phyloP scores from a whole-genome alignment of 1,140 invertebrate genomes.

The Drosophila tani region DNA sequence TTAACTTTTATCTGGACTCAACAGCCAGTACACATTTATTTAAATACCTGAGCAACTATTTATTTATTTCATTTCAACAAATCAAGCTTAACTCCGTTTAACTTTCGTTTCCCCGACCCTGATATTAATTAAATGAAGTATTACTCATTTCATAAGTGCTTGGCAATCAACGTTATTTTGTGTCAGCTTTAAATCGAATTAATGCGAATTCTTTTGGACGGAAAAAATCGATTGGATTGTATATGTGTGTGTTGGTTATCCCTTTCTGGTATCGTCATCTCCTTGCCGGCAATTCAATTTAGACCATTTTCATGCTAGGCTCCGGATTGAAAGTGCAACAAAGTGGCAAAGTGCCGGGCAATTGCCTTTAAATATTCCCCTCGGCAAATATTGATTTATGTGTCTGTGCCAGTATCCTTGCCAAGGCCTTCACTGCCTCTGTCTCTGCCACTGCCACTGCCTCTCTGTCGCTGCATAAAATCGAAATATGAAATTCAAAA shows the following conservation, averaged over 20 bases:
- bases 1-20: not conserved
- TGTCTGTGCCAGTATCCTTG: conserved; percentile 6
- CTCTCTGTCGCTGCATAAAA: conserved; percentile 8
- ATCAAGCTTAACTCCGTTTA: not conserved
- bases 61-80: not conserved
- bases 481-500: conserved; percentile 51
- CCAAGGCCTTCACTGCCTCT: not conserved
- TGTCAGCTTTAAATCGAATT: conserved; percentile 9
- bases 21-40: too few relatives aligned
- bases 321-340: conserved; percentile 37
- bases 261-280: conserved; percentile 30
- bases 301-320: conserved; percentile 52
- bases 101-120: not conserved
- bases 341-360: conserved; percentile 46
- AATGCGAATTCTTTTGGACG: conserved; percentile 15
- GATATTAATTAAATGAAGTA: not conserved
- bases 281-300: conserved; percentile 53
- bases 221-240: conserved; percentile 27
- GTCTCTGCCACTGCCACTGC: too few relatives aligned
- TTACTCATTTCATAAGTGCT: conserved; percentile 5
- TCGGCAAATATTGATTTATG: conserved; percentile 70
- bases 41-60: too few relatives aligned
- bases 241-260: not conserved
- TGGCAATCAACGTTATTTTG: not conserved
- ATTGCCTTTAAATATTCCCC: conserved; percentile 59